Base-by-base conservation (phyloP, 2,888 invertebrate genomes). In the Meta bourneti region DNA sequence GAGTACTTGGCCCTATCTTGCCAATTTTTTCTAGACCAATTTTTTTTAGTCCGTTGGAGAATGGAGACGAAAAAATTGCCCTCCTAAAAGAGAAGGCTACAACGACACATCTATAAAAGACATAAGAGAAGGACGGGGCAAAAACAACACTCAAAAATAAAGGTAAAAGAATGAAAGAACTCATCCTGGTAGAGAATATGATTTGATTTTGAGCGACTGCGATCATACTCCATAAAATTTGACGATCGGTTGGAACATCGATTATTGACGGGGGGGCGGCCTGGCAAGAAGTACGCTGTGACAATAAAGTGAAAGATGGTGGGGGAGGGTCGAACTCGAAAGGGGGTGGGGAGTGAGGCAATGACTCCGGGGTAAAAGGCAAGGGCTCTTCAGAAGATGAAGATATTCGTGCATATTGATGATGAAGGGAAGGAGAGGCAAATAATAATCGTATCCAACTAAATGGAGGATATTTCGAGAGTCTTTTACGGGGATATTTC, bases 171-270 rank as follows among this genome's bases (percentile, higher is more conserved):
- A 86, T 81, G 82, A 91, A 80, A 75, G 51, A 16, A 71, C 77
- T 88, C 83, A 87, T 88, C 78, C 75, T 49, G 54, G 78, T 84
- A 70, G 91, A 88, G 91, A 88, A 91, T 91, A 91, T 87, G 87
- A 91, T 88, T 91, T 91, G 91, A 91, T 91, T 91, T 88, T 91
- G 91, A 91, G 72, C 87, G 91, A 91, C 87, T 87, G 91, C 77
- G 87, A 87, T 91, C 91, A 91, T 87, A 82, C 77, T 69, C 91
- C 91, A 91, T 91, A 91, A 91, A 87, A 91, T 91, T 82, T 87
- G 86, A 84, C 86, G 91, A 91, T 91, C 71, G 80, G 19, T 71
- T 61, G 71, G 52, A 82, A 83, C 87, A 91, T 91, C 91, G 91
- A 91, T 91, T 91, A 91, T 88, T 80, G 91, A 83, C 54, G 81